Base-by-base conservation (phyloP, 2,113 vertebrate genomes). In the Cercopithecus mona region DNA sequence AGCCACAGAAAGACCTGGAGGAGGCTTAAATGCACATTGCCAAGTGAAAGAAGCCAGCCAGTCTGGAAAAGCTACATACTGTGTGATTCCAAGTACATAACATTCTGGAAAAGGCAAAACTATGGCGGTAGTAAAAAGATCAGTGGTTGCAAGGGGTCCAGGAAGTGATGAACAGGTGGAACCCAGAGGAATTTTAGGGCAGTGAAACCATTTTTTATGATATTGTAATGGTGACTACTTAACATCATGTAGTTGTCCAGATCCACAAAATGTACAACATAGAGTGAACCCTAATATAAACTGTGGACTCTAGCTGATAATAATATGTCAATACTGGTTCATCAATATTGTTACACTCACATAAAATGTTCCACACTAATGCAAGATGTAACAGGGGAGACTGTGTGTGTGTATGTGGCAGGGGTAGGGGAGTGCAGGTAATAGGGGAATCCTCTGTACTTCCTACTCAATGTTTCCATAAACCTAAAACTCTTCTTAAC, bases 151-250 rank as follows among this genome's bases (percentile, higher is more conserved):
- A 25, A 38, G 27, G 38, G 30, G 30, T 10, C 35, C 27, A 12
- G 6, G 57, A 45, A 43, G 59, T 22, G n/a, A 12, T 10, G 40
- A 45, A 18, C 0, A 23, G 57, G 11, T 0, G 4, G 35, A 32
- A 11, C 18, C 3, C 72, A 66, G 52, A 79, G 83, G 59, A 5
- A 7, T 45, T 84, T n/a, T 4, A 25, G 79, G 30, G 16, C 32
- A 38, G 14, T 22, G 12, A 59, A 55, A 73, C 8, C 43, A 11
- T 10, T 25, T 68, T 23, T 40, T 40, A 5, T n/a, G 38, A 50
- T 6, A n/a, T 7, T 64, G 12, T 45, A 20, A 17, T 14, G 66
- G 52, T 2, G 43, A 75, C 12, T 1, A 30, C 59, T 12, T 7
- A 16, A 48, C 38, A 17, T 5, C 13, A 16, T 1, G 7, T 2